phyloP scores from a whole-genome alignment of 2,113 vertebrate genomes.

The Epinephelus lanceolatus region DNA sequence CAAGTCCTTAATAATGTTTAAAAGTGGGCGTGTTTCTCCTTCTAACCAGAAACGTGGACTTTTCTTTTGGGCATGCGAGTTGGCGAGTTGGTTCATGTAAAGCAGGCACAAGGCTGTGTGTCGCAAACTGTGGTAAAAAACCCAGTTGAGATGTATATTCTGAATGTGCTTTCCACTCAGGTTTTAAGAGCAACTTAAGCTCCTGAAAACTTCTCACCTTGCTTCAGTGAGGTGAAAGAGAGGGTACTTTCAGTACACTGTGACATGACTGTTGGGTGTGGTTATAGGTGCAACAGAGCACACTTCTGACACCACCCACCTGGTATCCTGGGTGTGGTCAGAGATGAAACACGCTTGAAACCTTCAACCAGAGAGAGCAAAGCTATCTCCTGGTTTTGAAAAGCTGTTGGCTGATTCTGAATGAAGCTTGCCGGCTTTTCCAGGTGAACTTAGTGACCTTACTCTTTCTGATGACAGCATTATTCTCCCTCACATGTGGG shows the following conservation, averaged over 20 bases:
- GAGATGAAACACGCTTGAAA: not conserved
- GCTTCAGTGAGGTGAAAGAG: not conserved
- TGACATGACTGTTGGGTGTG: not conserved
- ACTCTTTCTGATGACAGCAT: not conserved
- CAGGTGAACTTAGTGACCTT: not conserved
- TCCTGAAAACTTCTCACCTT: not conserved
- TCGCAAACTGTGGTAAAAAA: too few species aligned
- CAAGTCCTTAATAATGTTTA: too few species aligned
- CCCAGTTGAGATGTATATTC: too few species aligned
- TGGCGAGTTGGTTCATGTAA: too few species aligned
- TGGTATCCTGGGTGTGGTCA: not conserved
- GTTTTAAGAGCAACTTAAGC: not conserved
- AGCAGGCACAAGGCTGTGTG: too few species aligned
- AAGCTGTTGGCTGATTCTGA: not conserved
- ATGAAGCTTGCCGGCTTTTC: not conserved
- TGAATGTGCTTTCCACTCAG: not conserved
- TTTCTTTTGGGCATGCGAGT: too few species aligned
- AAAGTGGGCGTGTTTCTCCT: too few species aligned
- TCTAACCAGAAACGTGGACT: too few species aligned
- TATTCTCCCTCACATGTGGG: conserved; percentile 10
- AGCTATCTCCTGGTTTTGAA: not conserved
- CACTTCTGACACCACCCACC: not conserved
- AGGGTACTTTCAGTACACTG: not conserved
- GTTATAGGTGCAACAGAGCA: not conserved
- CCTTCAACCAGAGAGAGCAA: not conserved